Base-by-base conservation (phyloP, 2,113 vertebrate species). In the Rhinolophus ferrumequinum region DNA sequence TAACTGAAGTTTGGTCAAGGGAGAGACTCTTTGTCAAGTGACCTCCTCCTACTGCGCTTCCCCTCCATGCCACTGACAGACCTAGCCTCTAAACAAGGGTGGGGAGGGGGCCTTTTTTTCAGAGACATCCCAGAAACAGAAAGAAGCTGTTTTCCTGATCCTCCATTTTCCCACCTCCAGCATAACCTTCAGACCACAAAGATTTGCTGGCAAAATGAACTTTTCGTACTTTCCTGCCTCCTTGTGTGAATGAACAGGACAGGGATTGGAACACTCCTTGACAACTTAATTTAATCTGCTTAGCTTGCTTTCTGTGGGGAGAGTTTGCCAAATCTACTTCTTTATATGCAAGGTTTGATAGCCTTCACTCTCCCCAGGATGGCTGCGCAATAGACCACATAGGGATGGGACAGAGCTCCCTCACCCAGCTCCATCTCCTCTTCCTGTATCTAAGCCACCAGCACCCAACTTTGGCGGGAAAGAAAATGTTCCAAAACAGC, bases 81-180 rank as follows among this genome's bases (percentile, higher is more conserved):
- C 35, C 44, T 47, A 22, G 47, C 22, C 21, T 94, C 6, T 54
- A 56, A 72, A 44, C 72, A 64, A 24, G n/a, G 18, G 9, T 38
- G 18, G 11, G 2, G 1, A 38, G 15, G 35, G 22, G 18, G n/a
- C n/a, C 41, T 52, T 84, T 21, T 83, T 77, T 88, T 66, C 30
- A 16, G 54, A 56, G 47, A 72, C 24, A 7, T 19, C 4, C 9
- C 30, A 28, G 16, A 70, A 79, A 41, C 19, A 92, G 38, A 76
- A 87, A 22, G 30, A 73, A 38, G 30, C 41, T 67, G 4, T 75
- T 58, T 35, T 47, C 26, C 52, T 79, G 35, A 33, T 26, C n/a
- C 26, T 28, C 12, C 3, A 3, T n/a, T 33, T 15, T 28, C 0
- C 0, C 12, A 18, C 7, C 47, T 14, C 47, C 18, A 47, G 35